Evolutionary conservation across 2,797 vertebrate species (phyloP), one percentile per base, ranked within the genome.

Genomic region (Anguilla megastoma): DNA sequence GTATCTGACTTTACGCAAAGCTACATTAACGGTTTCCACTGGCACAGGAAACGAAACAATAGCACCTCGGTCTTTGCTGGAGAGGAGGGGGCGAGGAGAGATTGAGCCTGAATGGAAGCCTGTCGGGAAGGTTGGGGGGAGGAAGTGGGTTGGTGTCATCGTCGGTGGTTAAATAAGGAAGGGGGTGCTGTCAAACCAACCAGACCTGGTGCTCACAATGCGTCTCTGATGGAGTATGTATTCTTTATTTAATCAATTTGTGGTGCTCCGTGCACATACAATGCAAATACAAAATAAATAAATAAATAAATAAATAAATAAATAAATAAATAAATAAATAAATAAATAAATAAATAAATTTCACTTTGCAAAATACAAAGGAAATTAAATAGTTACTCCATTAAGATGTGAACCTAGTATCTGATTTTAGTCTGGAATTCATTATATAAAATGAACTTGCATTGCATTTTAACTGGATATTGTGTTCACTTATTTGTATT

Each of bases 21-120:
- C 52, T 79, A 52, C 3, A 86, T 80, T 85, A 69, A 86, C 86
- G 82, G 89, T 91, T 54, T 45, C 90, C 90, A 41, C 86, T 87
- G 87, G 79, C 88, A 92, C 92, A 94, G 94, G 94, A 96, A 95
- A 88, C 92, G 33, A 91, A 91, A 96, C 95, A 96, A 95, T 95
- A 90, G 94, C 92, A 90, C 91, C 92, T 93, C 92, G 89, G 86
- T 89, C 66, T 85, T 85, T 88, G 56, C 76, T 58, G 85, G 84
- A 86, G 90, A 89, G 88, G 88, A 84, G 66, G 58, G 86, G 50
- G 90, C 87, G 52, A 88, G 86, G 14, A 48, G 80, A 76, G 54
- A 86, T 60, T 63, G 86, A 56, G 80, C 50, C n/a, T 89, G 91
- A 90, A 90, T 80, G 27, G 90, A 52, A 88, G 84, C 27, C 30